Conservation (phyloP, 2,797 vertebrate species). For the Clarias fuscus region DNA sequence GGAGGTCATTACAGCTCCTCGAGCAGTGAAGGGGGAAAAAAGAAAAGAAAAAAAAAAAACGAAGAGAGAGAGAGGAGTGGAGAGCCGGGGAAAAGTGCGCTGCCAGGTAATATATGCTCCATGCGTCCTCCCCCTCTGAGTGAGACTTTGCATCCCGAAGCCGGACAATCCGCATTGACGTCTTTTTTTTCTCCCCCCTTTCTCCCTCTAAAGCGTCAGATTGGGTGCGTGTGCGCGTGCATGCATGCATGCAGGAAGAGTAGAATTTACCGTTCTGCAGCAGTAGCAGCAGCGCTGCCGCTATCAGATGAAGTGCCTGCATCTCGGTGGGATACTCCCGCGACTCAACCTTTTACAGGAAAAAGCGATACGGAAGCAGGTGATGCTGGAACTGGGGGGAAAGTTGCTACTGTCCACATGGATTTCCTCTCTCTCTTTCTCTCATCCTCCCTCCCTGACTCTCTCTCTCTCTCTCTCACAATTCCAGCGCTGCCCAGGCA, state of each 20-base stretch:
- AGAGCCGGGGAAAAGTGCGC: conserved; percentile 73
- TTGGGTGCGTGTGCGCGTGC: conserved; percentile 49
- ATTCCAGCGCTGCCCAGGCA: conserved; percentile 69
- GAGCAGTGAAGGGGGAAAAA: conserved; percentile 57
- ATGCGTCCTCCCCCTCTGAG: conserved; percentile 48
- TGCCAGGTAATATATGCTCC: conserved; percentile 85
- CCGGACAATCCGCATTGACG: conserved; percentile 56
- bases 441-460: neutral
- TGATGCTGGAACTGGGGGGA: conserved; percentile 59
- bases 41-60: neutral
- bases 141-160: conserved; percentile 68
- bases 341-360: conserved; percentile 28
- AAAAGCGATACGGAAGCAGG: conserved; percentile 61
- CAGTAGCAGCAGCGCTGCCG: conserved; percentile 62
- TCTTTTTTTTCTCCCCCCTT: conserved; percentile 54
- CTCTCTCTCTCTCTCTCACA: conserved; percentile 66
- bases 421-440: conserved; percentile 66
- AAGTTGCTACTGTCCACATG: conserved; percentile 74
- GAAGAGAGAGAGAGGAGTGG: conserved; percentile 15
- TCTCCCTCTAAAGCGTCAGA: conserved; percentile 63
- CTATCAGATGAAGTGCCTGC: conserved; percentile 66
- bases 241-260: conserved; percentile 66
- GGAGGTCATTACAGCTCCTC: conserved; percentile 88
- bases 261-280: conserved; percentile 75
- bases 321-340: conserved; percentile 55